Conservation (phyloP, 2,113 vertebrate species). For the Elachura formosa region DNA sequence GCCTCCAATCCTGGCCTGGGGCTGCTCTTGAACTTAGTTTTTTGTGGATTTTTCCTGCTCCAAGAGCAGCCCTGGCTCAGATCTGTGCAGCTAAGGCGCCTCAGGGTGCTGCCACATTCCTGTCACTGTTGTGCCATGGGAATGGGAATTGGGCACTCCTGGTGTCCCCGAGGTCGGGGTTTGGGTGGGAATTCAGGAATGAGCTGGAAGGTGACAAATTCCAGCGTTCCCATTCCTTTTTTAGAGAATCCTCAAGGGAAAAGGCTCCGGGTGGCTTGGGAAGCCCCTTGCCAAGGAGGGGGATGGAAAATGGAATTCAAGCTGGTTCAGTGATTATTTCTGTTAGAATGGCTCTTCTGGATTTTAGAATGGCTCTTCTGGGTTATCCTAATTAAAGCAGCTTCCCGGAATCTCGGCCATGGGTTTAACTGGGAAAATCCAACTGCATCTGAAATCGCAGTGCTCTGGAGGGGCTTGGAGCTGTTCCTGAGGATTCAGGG, state of each 20-base stretch:
- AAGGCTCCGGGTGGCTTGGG: rapidly evolving
- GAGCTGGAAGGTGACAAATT: background rate
- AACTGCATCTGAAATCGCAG: background rate
- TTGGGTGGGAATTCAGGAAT: background rate
- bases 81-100: background rate
- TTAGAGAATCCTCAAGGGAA: background rate
- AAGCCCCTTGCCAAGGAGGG: background rate
- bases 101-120: background rate
- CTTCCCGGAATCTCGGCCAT: background rate
- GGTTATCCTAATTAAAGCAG: background rate
- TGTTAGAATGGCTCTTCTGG: background rate
- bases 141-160: background rate
- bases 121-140: background rate
- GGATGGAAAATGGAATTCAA: background rate
- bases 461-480: background rate
- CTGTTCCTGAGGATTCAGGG: background rate
- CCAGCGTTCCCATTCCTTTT: background rate
- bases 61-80: background rate
- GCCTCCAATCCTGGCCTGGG: background rate
- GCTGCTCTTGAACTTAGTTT: background rate
- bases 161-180: rapidly evolving
- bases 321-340: background rate
- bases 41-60: background rate
- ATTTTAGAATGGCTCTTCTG: background rate
- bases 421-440: background rate